Base-by-base conservation (phyloP, 1,140 invertebrate genomes). In the Nautilus pompilius region DNA sequence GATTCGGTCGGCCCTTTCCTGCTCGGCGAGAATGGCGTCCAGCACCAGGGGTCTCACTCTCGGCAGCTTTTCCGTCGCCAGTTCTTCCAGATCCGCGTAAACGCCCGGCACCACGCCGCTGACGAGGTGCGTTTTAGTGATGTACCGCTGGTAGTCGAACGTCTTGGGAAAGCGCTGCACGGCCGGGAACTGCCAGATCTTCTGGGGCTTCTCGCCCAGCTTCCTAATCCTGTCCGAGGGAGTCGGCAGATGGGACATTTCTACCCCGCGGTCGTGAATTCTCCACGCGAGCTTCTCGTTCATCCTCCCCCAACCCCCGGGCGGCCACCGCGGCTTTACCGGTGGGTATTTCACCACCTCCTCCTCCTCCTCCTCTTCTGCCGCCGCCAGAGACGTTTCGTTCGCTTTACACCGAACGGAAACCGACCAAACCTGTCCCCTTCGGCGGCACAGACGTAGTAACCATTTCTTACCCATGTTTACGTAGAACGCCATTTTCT, bases 261-360 rank as follows among this genome's bases (percentile, higher is more conserved):
- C 48, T 17, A 69, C 36, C 22, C 48, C 46, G 10, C 60, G 5
- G 15, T 65, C 61, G 30, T 72, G 58, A 58, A 69, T 67, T 24
- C 49, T 13, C 77, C 77, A 79, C 8, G 72, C 70, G 10, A 63
- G 49, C 29, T 62, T 36, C 10, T 57, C 56, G 4, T 51, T 45
- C 67, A 74, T 72, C n/a, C 64, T 53, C 5, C 71, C 70, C 77
- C 77, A 79, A 48, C 34, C 62, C 20, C 77, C 77, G 0, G 70
- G 63, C 0, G 77, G 77, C 65, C 62, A 77, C 65, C 68, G 70
- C 1, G 73, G 69, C 48, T 73, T 79, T 17, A 76, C 63, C 1
- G 68, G 66, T 20, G 77, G 77, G 58, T 79, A 79, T 15, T 63
- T 26, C 24, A 63, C 45, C 6, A 62, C 63, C 2, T 63, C 62